phyloP scores from a whole-genome alignment of 30 jellyfish, hydroid and myxozoan species.

The Hydra vulgaris region DNA sequence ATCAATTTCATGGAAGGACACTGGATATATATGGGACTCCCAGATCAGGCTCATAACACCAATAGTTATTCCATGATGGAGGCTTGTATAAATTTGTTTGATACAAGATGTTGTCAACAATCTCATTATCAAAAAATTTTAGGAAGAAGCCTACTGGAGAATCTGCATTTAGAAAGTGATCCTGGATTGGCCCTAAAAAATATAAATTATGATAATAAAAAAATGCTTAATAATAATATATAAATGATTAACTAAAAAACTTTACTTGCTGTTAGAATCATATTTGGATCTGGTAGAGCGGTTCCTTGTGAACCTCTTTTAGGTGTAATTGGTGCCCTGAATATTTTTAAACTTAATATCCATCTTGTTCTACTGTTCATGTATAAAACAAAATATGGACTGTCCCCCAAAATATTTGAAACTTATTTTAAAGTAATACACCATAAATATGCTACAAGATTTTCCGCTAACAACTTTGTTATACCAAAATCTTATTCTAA shows the following conservation, averaged over 20 bases:
- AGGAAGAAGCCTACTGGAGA: slow-evolving; percentile 11
- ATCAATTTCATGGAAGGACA: slow-evolving; percentile 30
- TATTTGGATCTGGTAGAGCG: too few species aligned
- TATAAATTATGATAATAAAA: not conserved
- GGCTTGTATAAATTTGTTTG: slow-evolving; percentile 40
- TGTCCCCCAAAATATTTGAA: too few species aligned
- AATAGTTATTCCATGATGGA: slow-evolving; percentile 39
- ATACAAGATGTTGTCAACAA: slow-evolving; percentile 25
- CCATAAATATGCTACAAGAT: too few species aligned
- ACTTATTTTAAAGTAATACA: too few species aligned
- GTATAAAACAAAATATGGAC: too few species aligned
- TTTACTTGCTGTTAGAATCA: too few species aligned
- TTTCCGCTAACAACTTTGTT: too few species aligned
- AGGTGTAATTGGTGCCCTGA: too few species aligned
- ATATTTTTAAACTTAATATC: too few species aligned
- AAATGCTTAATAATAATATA: slow-evolving; percentile 6
- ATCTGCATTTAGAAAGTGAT: slow-evolving; percentile 29
- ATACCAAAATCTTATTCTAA: too few species aligned
- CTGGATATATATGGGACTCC: slow-evolving; percentile 44
- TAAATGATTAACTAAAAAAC: not conserved
- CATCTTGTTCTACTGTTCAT: too few species aligned
- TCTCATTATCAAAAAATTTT: slow-evolving; percentile 35
- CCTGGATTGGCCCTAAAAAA: slow-evolving; percentile 43
- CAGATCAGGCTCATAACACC: slow-evolving; percentile 54
- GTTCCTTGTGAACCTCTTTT: too few species aligned